Evolutionary conservation across 2,113 vertebrate species (phyloP), one percentile per base, ranked within the genome.

Genomic region (Anhinga rufa): DNA sequence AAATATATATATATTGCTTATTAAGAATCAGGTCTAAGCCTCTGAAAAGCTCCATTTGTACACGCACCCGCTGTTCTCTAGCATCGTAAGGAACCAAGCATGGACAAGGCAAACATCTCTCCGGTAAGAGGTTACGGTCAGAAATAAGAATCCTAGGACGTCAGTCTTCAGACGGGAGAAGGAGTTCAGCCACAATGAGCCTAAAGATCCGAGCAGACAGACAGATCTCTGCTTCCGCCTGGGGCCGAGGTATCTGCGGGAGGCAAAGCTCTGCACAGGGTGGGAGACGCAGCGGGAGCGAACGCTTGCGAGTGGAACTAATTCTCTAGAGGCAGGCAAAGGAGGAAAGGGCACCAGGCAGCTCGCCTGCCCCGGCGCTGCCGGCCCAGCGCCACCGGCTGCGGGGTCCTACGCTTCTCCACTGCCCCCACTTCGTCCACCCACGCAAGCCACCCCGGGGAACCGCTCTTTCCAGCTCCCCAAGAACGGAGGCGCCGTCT

Each of bases 291-390:
- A 42, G 64, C 62, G 6, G 64, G 57, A 22, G 18, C 6, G 1
- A 17, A 17, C 13, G 15, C 13, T 18, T 9, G 25, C 1, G 8
- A 48, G 40, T 2, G 54, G 11, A 15, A 12, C n/a, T 3, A 4
- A 14, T 34, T 25, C 66, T 20, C 66, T 12, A 17, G 38, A 17
- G 38, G 71, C 14, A 10, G 51, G 58, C 17, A 6, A 9, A 28
- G 22, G 44, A 46, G 65, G 61, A 24, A 54, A 36, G 21, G 68
- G 62, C 38, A 18, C 17, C 36, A 3, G 40, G 21, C 28, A 22
- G 51, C 69, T 44, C 36, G 66, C 24, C 36, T 6, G 14, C 60
- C n/a, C 49, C 17, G 3, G 61, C 19, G 32, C 69, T 32, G 70
- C 69, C 70, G 2, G 40, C 3, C 40, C 52, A 4, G 9, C 21